Conservation (phyloP, 2,888 invertebrate genomes). For the Oithona nana region DNA sequence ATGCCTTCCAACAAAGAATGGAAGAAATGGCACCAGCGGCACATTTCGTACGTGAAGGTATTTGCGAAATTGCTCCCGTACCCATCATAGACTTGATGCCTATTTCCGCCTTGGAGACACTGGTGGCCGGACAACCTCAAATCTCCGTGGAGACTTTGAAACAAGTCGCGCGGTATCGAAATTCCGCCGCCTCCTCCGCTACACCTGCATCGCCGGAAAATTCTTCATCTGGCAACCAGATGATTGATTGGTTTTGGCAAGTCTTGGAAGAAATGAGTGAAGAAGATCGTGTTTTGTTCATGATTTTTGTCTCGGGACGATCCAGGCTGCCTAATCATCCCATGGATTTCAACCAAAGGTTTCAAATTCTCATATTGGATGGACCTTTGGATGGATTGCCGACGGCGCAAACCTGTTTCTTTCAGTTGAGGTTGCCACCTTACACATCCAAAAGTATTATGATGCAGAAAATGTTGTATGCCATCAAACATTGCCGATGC, state of each 20-base stretch:
- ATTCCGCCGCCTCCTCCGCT: neutral
- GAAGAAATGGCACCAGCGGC: constrained; percentile 42
- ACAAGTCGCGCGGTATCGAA: constrained; percentile 38
- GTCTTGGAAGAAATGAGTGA: constrained; percentile 41
- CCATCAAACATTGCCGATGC: constrained; percentile 44
- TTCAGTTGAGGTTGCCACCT: constrained; percentile 41
- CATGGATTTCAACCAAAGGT: constrained; percentile 43
- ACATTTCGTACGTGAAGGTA: constrained; percentile 40
- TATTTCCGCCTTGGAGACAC: constrained; percentile 38
- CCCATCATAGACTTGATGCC: constrained; percentile 41
- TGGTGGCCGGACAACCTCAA: constrained; percentile 42
- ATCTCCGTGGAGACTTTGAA: constrained; percentile 39
- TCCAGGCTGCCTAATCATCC: constrained; percentile 43
- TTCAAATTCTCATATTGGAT: constrained; percentile 40
- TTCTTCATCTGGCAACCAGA: constrained; percentile 13
- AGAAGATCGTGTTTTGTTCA: constrained; percentile 41
- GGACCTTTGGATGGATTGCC: constrained; percentile 39
- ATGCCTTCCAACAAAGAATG: constrained; percentile 38
- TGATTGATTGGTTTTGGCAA: constrained; percentile 44
- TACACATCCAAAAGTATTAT: constrained; percentile 36
- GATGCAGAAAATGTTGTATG: constrained; percentile 41
- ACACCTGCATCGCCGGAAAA: neutral
- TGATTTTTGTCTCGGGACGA: constrained; percentile 44
- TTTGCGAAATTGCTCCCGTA: constrained; percentile 43
- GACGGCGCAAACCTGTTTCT: constrained; percentile 42